phyloP scores from a whole-genome alignment of 2,797 vertebrate species.

The Xerus rutilus region DNA sequence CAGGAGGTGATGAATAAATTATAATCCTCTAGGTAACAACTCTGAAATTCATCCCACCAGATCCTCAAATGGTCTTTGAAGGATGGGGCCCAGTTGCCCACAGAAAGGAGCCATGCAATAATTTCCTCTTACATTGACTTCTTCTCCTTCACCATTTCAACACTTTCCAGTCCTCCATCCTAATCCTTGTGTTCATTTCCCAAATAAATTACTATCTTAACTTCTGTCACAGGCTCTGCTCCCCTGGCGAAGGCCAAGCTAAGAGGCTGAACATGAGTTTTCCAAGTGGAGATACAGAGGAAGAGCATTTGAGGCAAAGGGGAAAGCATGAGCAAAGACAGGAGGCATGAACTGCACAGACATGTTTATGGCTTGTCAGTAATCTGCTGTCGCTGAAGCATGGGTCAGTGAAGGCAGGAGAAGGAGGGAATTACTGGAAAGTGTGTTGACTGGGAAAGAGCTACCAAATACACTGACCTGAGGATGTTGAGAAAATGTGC shows the following conservation, averaged over 20 bases:
- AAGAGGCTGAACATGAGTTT: neutral
- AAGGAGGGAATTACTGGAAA: neutral
- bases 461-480: neutral
- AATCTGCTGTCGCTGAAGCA: neutral
- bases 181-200: neutral
- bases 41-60: neutral
- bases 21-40: neutral
- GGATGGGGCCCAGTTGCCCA: neutral
- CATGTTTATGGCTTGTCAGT: neutral
- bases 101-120: neutral
- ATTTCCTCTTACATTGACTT: neutral
- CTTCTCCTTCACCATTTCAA: neutral
- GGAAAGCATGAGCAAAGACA: neutral
- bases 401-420: neutral
- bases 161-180: neutral
- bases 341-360: neutral
- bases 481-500: conserved; percentile 10
- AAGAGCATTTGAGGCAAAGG: neutral
- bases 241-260: neutral
- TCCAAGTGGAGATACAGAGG: neutral
- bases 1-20: neutral
- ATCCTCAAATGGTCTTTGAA: neutral
- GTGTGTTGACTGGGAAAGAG: neutral
- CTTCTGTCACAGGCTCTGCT: neutral
- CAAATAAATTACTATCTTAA: neutral